Evolutionary conservation across 2,113 vertebrate genomes (phyloP).

Genomic region (Chroicocephalus ridibundus): DNA sequence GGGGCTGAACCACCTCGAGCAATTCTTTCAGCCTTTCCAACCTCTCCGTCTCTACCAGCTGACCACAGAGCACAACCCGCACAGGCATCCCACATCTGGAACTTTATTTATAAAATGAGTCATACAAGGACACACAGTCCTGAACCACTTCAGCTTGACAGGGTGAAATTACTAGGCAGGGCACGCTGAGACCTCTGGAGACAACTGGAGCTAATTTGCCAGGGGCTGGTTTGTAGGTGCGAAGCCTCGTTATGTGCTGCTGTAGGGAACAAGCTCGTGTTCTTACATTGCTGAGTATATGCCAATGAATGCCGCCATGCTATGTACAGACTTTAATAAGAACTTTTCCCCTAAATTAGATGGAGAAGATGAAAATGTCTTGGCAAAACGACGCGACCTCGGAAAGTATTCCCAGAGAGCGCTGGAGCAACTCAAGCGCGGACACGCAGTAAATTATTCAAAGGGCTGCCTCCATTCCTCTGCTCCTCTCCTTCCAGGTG

Average conservation of each 20-base stretch:
- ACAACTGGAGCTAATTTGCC: not conserved
- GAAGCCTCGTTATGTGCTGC: constrained; percentile 18
- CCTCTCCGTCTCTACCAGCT: not conserved
- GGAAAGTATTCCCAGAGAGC: not conserved
- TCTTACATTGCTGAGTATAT: constrained; percentile 15
- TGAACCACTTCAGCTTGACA: not conserved
- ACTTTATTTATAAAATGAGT: constrained; percentile 61
- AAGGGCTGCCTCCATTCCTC: not conserved
- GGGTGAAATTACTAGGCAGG: not conserved
- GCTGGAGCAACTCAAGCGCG: not conserved
- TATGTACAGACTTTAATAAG: constrained; percentile 42
- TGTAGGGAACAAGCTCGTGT: not conserved
- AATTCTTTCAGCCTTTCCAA: not conserved
- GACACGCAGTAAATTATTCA: not conserved
- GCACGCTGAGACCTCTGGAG: not conserved
- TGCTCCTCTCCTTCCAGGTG: constrained; percentile 1
- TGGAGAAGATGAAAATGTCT: constrained; percentile 14
- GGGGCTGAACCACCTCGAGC: not conserved
- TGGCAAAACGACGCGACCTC: not conserved
- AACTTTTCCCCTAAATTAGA: not conserved
- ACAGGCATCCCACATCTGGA: not conserved
- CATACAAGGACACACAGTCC: not conserved
- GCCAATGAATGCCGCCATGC: constrained; percentile 1
- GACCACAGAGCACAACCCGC: not conserved
- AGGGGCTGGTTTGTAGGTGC: not conserved